phyloP scores from a whole-genome alignment of 2,113 vertebrate species.

The Tringa solitaria region DNA sequence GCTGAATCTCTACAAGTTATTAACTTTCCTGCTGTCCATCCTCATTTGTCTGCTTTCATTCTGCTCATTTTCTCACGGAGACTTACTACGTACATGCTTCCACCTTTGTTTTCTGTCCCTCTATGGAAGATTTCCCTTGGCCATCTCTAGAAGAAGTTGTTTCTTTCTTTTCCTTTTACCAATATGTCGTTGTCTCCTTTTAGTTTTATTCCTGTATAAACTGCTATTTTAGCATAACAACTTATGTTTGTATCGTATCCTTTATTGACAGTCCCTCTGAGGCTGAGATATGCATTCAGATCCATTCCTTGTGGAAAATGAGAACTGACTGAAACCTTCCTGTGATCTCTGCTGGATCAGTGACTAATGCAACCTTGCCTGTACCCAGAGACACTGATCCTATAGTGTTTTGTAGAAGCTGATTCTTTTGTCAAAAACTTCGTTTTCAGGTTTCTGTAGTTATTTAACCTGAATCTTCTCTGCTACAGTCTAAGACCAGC shows the following conservation, averaged over 20 bases:
- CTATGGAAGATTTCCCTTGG: background rate
- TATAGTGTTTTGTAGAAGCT: background rate
- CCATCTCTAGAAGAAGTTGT: background rate
- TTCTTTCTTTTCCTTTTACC: conserved; percentile 19
- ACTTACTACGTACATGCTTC: background rate
- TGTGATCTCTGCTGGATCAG: conserved; percentile 24
- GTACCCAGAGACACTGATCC: background rate
- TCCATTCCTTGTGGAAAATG: background rate
- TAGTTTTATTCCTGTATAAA: background rate
- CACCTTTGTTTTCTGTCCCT: background rate
- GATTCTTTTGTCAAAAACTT: conserved; percentile 38
- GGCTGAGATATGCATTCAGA: background rate
- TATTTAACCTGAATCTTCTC: background rate
- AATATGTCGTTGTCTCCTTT: background rate
- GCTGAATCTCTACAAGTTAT: background rate
- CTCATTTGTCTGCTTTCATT: background rate
- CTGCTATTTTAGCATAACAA: background rate
- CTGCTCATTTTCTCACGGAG: background rate
- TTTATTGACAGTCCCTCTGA: background rate
- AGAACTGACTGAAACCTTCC: conserved; percentile 1
- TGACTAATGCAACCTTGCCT: conserved; percentile 48
- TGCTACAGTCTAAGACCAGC: background rate
- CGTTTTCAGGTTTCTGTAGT: conserved; percentile 20
- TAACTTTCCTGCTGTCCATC: background rate
- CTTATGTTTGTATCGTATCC: background rate